Evolutionary conservation across 2,113 vertebrate species (phyloP).

Genomic region (Apus apus): DNA sequence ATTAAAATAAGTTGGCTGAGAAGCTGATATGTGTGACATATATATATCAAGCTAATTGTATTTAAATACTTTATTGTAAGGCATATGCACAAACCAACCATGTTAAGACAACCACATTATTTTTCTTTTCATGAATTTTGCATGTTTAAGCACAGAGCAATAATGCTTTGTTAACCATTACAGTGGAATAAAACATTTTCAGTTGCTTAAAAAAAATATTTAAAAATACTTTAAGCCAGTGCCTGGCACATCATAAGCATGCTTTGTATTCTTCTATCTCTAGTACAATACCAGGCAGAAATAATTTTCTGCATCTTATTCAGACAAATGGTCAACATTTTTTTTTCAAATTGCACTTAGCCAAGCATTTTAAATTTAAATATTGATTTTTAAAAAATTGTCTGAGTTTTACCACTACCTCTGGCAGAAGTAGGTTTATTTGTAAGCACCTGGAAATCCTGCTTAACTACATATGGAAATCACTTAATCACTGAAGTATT

Average conservation of each 20-base stretch:
- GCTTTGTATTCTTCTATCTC: slow-evolving; percentile 21
- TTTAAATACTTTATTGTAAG: slow-evolving; percentile 15
- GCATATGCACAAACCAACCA: neutral
- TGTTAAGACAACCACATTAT: neutral
- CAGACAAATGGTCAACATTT: neutral
- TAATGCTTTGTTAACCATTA: neutral
- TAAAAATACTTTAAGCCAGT: neutral
- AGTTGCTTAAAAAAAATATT: neutral
- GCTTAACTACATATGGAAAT: neutral
- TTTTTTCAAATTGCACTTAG: neutral
- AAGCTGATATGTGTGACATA: neutral
- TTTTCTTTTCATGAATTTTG: slow-evolving; percentile 46
- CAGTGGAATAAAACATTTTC: neutral
- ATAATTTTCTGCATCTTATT: neutral
- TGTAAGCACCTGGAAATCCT: neutral
- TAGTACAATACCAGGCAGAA: neutral
- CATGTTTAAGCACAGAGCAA: neutral
- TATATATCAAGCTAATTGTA: neutral
- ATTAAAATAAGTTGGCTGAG: neutral
- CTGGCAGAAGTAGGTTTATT: neutral
- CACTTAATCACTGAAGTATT: neutral
- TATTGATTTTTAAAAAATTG: neutral
- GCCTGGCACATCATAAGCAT: neutral
- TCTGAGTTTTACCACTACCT: neutral
- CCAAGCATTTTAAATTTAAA: neutral